phyloP scores from a whole-genome alignment of 2,888 invertebrate species.

The Dryobotodes eremita region DNA sequence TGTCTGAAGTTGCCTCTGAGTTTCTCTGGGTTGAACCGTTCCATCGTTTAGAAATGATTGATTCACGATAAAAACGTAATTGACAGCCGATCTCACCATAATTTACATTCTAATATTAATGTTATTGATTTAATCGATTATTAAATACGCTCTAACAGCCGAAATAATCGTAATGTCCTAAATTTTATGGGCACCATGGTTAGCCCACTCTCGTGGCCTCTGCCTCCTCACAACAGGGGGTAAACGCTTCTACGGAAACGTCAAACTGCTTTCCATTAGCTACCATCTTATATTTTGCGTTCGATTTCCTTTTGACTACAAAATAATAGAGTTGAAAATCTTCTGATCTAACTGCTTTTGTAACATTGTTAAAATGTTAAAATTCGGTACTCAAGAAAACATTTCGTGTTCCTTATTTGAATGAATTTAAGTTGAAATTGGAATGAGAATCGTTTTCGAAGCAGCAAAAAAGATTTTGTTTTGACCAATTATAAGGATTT shows the following conservation, averaged over 20 bases:
- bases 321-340: slow-evolving; percentile 42
- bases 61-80: slow-evolving; percentile 15
- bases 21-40: not conserved
- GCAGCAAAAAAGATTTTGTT: slow-evolving; percentile 35
- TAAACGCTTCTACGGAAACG: slow-evolving; percentile 69
- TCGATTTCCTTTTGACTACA: accelerated
- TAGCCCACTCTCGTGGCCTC: slow-evolving; percentile 65
- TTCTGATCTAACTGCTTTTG: slow-evolving; percentile 13
- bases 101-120: slow-evolving; percentile 43
- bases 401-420: slow-evolving; percentile 21
- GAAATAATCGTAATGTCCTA: slow-evolving; percentile 55
- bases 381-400: slow-evolving; percentile 6
- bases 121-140: slow-evolving; percentile 59
- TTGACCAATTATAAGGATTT: slow-evolving; percentile 64
- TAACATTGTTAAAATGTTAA: slow-evolving; percentile 13
- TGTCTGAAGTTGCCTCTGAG: not conserved
- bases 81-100: slow-evolving; percentile 39
- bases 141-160: slow-evolving; percentile 62
- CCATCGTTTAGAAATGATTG: slow-evolving; percentile 12
- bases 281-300: slow-evolving; percentile 32
- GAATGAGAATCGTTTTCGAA: slow-evolving; percentile 26
- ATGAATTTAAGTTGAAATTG: slow-evolving; percentile 45
- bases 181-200: slow-evolving; percentile 56
- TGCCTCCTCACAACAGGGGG: slow-evolving; percentile 72
- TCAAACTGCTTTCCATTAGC: slow-evolving; percentile 57